These are phyloP conservation scores for Stenurella melanura DNA, from an alignment of 2,888 invertebrate species.

Conservation along the genomic window DNA sequence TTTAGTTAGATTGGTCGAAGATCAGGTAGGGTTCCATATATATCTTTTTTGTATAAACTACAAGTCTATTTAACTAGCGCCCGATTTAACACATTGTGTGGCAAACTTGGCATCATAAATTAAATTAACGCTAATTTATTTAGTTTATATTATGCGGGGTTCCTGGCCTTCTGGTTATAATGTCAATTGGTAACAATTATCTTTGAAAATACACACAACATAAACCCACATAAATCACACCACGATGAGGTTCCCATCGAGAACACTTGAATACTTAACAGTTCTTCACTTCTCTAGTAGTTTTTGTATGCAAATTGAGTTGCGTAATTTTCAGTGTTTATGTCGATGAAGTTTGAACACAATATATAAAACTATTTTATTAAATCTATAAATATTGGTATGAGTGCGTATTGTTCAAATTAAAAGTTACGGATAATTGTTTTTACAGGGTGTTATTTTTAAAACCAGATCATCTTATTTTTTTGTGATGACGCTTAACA, in stretches of 20 bases:
- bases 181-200: slow-evolving; percentile 32
- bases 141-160: slow-evolving; percentile 36
- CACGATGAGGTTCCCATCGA: slow-evolving; percentile 11
- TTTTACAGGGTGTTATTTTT: no score
- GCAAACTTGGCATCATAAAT: slow-evolving; percentile 22
- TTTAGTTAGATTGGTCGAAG: no score
- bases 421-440: no score
- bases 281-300: neutral
- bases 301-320: neutral
- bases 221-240: slow-evolving; percentile 17
- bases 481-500: no score
- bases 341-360: neutral
- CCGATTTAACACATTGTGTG: slow-evolving; percentile 28
- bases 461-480: no score
- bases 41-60: no score
- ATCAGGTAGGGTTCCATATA: no score
- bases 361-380: no score
- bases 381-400: no score
- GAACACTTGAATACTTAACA: neutral
- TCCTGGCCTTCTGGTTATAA: slow-evolving; percentile 20
- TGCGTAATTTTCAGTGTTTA: neutral
- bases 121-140: slow-evolving; percentile 36
- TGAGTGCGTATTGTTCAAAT: no score
- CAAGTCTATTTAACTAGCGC: slow-evolving; percentile 13
- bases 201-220: slow-evolving; percentile 20